A percentile compares a stretch with the other conserved stretches of the same genome.
phyloP scores from a whole-genome alignment of 2,113 vertebrate genomes.

The Coregonus clupeaformis region DNA sequence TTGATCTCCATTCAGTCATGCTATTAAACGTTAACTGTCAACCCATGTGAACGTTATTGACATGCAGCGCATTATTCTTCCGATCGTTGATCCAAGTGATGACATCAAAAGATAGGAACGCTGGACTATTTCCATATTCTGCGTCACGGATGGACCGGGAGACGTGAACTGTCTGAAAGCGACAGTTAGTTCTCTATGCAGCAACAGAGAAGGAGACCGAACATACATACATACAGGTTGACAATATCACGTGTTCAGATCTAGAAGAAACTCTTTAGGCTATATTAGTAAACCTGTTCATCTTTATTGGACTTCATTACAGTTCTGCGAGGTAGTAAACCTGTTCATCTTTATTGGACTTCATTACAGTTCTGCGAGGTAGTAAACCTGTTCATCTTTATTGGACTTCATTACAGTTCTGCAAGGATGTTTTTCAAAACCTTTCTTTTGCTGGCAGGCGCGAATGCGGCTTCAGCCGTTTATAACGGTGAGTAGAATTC shows the following conservation, averaged over 20 bases:
- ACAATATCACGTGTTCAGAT: neutral
- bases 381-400: neutral
- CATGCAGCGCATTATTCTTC: no score
- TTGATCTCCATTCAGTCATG: no score
- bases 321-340: no score
- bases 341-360: no score
- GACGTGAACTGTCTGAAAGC: neutral
- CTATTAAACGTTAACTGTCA: no score
- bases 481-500: conserved; percentile 36
- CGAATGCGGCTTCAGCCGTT: neutral
- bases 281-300: no score
- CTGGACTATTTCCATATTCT: no score
- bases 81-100: no score
- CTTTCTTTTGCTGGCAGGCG: conserved; percentile 7
- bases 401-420: neutral
- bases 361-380: neutral
- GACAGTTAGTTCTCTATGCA: no score
- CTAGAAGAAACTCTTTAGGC: neutral
- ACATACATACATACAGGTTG: neutral
- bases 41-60: no score
- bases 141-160: neutral
- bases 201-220: neutral
- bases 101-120: neutral
- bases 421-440: neutral
- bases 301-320: neutral